Evolutionary conservation across 2,113 vertebrate genomes (phyloP).

Genomic region (Toxotes jaculatrix): DNA sequence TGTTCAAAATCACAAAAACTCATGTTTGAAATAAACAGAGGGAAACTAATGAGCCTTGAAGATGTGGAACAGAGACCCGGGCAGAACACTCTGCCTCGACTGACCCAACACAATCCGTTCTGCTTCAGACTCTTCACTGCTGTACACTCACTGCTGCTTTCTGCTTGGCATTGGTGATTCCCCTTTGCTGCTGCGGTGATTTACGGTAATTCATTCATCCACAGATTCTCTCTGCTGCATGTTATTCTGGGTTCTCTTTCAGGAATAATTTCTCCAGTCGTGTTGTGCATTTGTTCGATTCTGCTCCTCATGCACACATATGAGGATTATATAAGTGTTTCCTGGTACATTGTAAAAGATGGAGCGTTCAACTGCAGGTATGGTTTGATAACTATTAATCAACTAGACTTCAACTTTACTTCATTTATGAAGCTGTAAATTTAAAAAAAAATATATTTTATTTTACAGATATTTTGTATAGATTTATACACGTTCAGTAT

Average conservation of each 20-base stretch:
- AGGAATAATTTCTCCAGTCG: not conserved
- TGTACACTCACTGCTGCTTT: slow-evolving; percentile 7
- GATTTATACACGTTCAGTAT: not conserved
- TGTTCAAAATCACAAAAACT: slow-evolving; percentile 8
- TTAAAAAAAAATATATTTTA: not conserved
- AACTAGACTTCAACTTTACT: not conserved
- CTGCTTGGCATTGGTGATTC: not conserved
- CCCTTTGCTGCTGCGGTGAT: slow-evolving; percentile 12
- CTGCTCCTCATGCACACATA: slow-evolving; percentile 4
- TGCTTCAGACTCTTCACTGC: not conserved
- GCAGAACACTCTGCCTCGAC: not conserved
- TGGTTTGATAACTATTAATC: not conserved
- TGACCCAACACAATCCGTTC: slow-evolving; percentile 5
- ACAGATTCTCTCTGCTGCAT: slow-evolving; percentile 5
- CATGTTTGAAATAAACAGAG: not conserved
- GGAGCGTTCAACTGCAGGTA: not conserved
- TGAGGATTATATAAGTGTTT: not conserved
- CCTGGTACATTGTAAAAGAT: not conserved
- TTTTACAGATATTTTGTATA: not conserved
- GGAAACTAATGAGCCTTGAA: slow-evolving; percentile 6
- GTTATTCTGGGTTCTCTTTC: not conserved
- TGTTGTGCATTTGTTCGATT: not conserved
- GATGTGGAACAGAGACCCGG: slow-evolving; percentile 24
- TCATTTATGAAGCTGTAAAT: not conserved
- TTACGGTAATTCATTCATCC: not conserved